Evolutionary conservation across 2,888 invertebrate species (phyloP), one percentile per base, ranked within the genome.

Genomic region (Nesidiocoris tenuis): DNA sequence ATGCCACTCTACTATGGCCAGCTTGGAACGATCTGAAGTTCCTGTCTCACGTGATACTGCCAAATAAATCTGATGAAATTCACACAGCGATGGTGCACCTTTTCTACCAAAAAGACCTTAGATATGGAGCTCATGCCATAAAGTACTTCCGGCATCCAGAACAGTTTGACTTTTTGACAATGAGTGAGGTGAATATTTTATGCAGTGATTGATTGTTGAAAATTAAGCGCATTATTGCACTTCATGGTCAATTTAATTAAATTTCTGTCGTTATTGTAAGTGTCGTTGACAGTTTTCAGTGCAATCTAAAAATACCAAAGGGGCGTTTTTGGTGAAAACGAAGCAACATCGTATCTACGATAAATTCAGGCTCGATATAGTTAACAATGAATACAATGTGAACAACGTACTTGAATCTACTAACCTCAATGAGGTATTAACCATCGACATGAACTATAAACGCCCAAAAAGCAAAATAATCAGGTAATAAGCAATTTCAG

Each of bases 31-130:
- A 88, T n/a, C 79, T 89, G 12, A 86, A 86, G 74, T 83, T 88
- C 0, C 81, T 87, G 0, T 83, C 88, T 0, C 86, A 87, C 81
- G 84, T 88, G 0, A 87, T 87, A 76, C 82, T 90, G 0, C 90
- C 91, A 2, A 87, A 88, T 65, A 90, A 90, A 0, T 86, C 87
- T 79, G 85, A 87, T 0, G 90, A 91, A 79, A 86, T 87, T 1
- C 90, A 91, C 81, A 87, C 87, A 7, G 59, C 80, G 0, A 61
- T 79, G 3, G 80, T 76, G 1, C 79, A 80, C 66, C 25, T 80
- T 7, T 76, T 78, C 18, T 80, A 79, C 76, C 77, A 79, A 1
- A 77, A 81, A 66, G 79, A 79, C 17, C 79, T 77, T 57, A 76
- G 59, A 16, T 77, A 80, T 63, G 65, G 80, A 12, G 71, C 79